phyloP scores from a whole-genome alignment of 2,888 invertebrate species.

The Schizaphis graminum region DNA sequence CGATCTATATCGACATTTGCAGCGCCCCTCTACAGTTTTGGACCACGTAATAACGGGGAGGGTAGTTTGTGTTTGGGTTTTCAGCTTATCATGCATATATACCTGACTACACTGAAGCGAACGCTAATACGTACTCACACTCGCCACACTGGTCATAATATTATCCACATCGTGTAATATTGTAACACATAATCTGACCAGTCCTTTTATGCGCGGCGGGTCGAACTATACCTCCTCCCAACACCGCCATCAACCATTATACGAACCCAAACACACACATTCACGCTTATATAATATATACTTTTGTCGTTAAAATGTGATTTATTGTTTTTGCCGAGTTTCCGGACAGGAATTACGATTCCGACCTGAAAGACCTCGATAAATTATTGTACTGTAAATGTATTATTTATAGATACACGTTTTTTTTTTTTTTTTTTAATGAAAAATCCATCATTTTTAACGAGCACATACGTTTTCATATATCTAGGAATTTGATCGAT shows the following conservation, averaged over 20 bases:
- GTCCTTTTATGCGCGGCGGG: conserved; percentile 6
- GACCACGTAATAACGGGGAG: background rate
- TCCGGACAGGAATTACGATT: conserved; percentile 34
- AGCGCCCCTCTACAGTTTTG: background rate
- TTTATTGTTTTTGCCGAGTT: conserved; percentile 39
- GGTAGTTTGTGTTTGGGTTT: background rate
- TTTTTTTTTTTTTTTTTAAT: conserved; percentile 12
- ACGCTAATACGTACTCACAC: background rate
- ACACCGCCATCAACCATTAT: background rate
- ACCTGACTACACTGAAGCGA: background rate
- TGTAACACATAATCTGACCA: conserved; percentile 15
- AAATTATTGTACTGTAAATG: conserved; percentile 12
- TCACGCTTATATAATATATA: background rate
- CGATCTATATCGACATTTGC: background rate
- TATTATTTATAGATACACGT: background rate
- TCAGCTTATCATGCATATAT: background rate
- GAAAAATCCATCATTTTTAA: background rate
- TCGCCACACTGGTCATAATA: background rate
- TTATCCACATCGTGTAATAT: conserved; percentile 14
- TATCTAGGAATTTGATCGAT: conserved; percentile 22
- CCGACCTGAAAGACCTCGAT: conserved; percentile 35
- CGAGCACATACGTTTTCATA: background rate
- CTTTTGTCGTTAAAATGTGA: conserved; percentile 46
- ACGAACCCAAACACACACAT: background rate
- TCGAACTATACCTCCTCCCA: background rate